These are phyloP conservation scores for Pogonocichla stellata DNA, from an alignment of 2,113 vertebrate species.

Conservation along the genomic window DNA sequence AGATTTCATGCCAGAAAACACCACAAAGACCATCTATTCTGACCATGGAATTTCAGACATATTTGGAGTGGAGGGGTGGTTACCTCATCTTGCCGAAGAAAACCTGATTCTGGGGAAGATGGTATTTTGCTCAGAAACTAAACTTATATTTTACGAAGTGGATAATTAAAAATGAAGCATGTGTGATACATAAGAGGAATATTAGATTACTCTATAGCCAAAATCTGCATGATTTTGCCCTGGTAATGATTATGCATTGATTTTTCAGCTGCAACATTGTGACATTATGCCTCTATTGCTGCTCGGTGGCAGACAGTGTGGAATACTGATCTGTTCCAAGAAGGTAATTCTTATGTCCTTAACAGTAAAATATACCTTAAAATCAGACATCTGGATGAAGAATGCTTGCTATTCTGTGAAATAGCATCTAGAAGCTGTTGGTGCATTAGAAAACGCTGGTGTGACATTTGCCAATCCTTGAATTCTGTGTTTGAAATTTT, in stretches of 20 bases:
- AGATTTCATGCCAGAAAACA: neutral
- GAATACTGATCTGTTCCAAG: neutral
- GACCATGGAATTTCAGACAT: neutral
- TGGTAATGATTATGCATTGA: neutral
- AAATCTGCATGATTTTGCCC: neutral
- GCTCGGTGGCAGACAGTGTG: neutral
- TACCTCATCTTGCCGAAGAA: neutral
- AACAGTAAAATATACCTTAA: neutral
- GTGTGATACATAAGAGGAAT: neutral
- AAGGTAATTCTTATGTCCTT: neutral
- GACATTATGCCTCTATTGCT: neutral
- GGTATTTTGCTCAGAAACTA: neutral
- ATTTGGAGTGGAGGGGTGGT: neutral
- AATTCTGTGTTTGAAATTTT: neutral
- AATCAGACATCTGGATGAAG: neutral
- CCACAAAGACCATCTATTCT: neutral
- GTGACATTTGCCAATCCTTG: neutral
- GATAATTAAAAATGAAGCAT: neutral
- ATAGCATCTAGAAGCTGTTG: neutral
- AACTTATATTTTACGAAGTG: neutral
- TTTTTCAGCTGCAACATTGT: neutral
- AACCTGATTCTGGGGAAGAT: neutral
- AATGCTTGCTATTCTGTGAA: neutral
- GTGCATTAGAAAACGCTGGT: neutral
- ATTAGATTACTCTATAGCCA: neutral